Evolutionary conservation across 2,113 vertebrate genomes (phyloP), one percentile per base, ranked within the genome.

Genomic region (Illadopsis cleaveri): DNA sequence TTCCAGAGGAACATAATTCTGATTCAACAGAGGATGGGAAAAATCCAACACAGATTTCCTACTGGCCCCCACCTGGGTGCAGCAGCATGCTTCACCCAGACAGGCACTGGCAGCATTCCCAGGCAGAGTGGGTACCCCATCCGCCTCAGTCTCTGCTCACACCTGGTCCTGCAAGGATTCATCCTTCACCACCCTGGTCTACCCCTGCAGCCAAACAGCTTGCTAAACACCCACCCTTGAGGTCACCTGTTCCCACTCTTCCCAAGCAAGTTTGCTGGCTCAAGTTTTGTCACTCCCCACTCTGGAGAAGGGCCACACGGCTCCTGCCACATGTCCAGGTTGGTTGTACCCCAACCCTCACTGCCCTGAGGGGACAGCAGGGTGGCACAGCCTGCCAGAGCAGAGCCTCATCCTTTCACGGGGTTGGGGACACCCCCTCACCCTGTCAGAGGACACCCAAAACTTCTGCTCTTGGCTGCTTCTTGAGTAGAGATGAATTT

Each of bases 341-440:
- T 31, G 62, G 20, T 23, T 27, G 60, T 18, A 42, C 12, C 75
- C 65, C 3, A 4, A 11, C 14, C 66, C 22, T 58, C 57, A 11
- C 12, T 1, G 2, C 22, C 33, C 37, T 0, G 0, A 51, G 30
- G 45, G 33, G 12, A 37, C 56, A 72, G 40, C 0, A 2, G 60
- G 31, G 48, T 5, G 9, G 22, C 76, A 50, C 38, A 8, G 28
- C 42, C 60, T 82, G 56, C 60, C 64, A 10, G 14, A 78, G 51
- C 23, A 19, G 45, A 44, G 44, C 40, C 20, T 61, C 3, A 0
- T 82, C 47, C 45, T 53, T 42, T 23, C 21, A 30, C 9, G 17
- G 57, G 18, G 15, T 40, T 3, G 4, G 57, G 35, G 57, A 30
- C 28, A 58, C 5, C 37, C 7, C 31, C 14, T 45, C 48, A 8